Evolutionary conservation across 2,888 invertebrate species (phyloP).

Genomic region (Pachydiplax longipennis): DNA sequence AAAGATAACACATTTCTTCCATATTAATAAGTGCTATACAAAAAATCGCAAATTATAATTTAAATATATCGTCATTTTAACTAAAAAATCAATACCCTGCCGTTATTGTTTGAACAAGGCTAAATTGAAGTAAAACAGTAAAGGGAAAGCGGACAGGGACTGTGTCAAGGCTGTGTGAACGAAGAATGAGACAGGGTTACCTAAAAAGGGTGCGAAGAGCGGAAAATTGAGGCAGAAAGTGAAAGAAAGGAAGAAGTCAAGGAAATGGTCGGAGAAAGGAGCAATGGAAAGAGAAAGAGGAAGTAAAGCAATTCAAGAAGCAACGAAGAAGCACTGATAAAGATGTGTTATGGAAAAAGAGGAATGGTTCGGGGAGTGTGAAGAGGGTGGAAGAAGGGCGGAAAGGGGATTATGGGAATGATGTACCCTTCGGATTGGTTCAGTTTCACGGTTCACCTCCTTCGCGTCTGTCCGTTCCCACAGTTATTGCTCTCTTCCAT

Average conservation of each 20-base stretch:
- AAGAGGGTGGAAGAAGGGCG: background rate
- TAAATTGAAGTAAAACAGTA: background rate
- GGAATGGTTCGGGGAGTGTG: background rate
- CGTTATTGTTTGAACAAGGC: too few relatives aligned
- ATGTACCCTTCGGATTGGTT: slow-evolving; percentile 46
- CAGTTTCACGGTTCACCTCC: slow-evolving; percentile 47
- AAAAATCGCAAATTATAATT: too few relatives aligned
- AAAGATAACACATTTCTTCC: too few relatives aligned
- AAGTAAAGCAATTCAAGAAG: background rate
- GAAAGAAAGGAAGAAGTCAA: background rate
- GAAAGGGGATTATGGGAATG: slow-evolving; percentile 32
- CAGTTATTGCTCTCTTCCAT: slow-evolving; percentile 44
- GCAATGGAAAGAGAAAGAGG: background rate
- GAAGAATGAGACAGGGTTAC: too few relatives aligned
- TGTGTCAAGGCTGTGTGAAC: background rate
- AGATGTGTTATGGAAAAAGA: background rate
- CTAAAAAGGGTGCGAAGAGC: background rate
- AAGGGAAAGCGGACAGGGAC: background rate
- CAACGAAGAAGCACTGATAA: background rate
- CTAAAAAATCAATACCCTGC: too few relatives aligned
- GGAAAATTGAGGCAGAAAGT: background rate
- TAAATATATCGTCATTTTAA: too few relatives aligned
- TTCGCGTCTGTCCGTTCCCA: slow-evolving; percentile 33
- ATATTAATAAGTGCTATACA: too few relatives aligned
- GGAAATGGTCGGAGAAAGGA: background rate